phyloP scores from a whole-genome alignment of 2,888 invertebrate species.

The Aricia artaxerxes region DNA sequence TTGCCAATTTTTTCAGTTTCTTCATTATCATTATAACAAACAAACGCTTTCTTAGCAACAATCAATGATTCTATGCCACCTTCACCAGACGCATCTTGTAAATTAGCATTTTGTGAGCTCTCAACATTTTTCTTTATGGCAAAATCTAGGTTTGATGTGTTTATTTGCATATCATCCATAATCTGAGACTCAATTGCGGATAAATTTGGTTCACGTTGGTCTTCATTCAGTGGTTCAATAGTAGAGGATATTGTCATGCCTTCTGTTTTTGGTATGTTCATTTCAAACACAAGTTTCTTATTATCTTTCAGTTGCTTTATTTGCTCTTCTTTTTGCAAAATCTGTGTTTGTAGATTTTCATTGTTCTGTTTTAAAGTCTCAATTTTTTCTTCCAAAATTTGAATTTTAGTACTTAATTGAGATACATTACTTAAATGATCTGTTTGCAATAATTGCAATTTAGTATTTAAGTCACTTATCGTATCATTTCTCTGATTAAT shows the following conservation, averaged over 20 bases:
- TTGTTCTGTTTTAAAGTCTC: conserved; percentile 52
- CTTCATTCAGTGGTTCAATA: conserved; percentile 62
- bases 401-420: conserved; percentile 53
- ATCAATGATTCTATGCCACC: conserved; percentile 63
- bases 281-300: conserved; percentile 68
- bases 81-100: conserved; percentile 38
- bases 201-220: conserved; percentile 53
- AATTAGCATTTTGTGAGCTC: conserved; percentile 48
- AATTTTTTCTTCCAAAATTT: conserved; percentile 49
- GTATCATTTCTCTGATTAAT: conserved; percentile 74
- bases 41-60: conserved; percentile 77
- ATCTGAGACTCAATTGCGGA: conserved; percentile 70
- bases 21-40: conserved; percentile 63
- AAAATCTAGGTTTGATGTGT: conserved; percentile 45
- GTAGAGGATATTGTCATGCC: conserved; percentile 74
- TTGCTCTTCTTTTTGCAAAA: conserved; percentile 61
- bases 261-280: conserved; percentile 77
- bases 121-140: conserved; percentile 50
- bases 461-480: conserved; percentile 60
- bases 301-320: conserved; percentile 63
- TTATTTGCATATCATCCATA: conserved; percentile 50
- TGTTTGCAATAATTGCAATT: conserved; percentile 53
- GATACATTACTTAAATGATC: conserved; percentile 50
- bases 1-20: conserved; percentile 46
- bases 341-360: conserved; percentile 51